Evolutionary conservation across 2,888 invertebrate species (phyloP).

Genomic region (Hydroisotoma schaefferi): DNA sequence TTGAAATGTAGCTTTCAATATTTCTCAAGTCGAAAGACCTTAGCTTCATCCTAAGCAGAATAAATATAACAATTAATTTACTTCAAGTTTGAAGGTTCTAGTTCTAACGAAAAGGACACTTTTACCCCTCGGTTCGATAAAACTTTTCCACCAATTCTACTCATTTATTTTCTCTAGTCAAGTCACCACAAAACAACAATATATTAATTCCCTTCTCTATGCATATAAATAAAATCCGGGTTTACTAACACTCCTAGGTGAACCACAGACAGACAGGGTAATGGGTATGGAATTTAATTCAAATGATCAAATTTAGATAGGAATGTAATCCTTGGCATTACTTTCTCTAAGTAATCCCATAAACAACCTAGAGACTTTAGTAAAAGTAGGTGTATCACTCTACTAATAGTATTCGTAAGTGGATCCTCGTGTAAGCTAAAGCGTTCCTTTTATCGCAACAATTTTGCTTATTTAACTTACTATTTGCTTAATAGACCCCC

Average conservation of each 20-base stretch:
- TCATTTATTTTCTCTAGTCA: neutral
- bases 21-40: too few relatives aligned
- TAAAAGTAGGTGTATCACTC: slow-evolving; percentile 7
- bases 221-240: too few relatives aligned
- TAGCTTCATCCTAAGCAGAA: too few relatives aligned
- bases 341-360: slow-evolving; percentile 6
- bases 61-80: too few relatives aligned
- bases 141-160: neutral
- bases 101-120: too few relatives aligned
- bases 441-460: slow-evolving; percentile 5
- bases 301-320: slow-evolving; percentile 39
- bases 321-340: slow-evolving; percentile 33
- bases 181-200: neutral
- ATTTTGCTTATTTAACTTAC: neutral
- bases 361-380: neutral
- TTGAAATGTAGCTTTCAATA: neutral
- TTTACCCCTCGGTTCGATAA: too few relatives aligned
- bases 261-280: neutral
- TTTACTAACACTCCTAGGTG: too few relatives aligned
- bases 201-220: too few relatives aligned
- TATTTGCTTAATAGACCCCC: neutral
- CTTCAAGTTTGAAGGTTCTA: too few relatives aligned
- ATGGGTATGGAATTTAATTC: slow-evolving; percentile 29
- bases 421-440: slow-evolving; percentile 2
- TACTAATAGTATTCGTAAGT: slow-evolving; percentile 3